A percentile compares a stretch with the other conserved stretches of the same genome.
phyloP scores from a whole-genome alignment of 2,113 vertebrate species.

The Deroptyus accipitrinus region DNA sequence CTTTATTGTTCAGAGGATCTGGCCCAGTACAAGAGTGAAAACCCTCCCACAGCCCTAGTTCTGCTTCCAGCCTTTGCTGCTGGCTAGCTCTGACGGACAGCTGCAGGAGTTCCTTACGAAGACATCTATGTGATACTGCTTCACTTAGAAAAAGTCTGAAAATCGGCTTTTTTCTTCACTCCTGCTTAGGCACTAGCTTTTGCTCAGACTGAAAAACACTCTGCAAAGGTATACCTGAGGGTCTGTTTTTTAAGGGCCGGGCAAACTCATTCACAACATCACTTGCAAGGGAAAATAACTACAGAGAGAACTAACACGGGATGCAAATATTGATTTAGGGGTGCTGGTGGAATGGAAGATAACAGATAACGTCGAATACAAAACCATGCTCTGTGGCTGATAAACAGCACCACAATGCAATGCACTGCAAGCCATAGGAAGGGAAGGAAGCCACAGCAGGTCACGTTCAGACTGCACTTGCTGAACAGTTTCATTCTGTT shows the following conservation, averaged over 20 bases:
- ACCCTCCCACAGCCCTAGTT: not conserved
- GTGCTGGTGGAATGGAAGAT: not conserved
- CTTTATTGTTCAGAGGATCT: not conserved
- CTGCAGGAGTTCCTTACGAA: not conserved
- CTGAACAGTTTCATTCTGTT: not conserved
- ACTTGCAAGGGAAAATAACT: not conserved
- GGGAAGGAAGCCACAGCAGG: not conserved
- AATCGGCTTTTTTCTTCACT: not conserved
- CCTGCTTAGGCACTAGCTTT: not conserved
- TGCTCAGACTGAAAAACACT: not conserved
- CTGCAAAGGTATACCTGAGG: not conserved
- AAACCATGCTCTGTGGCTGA: not conserved
- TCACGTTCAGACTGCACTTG: not conserved
- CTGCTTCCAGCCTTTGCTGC: slow-evolving; percentile 7
- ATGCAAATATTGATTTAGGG: not conserved
- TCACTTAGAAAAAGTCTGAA: not conserved
- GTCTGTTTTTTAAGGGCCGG: not conserved
- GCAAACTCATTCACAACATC: not conserved
- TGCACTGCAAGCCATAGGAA: not conserved
- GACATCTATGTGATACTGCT: not conserved
- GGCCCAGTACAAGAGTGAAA: not conserved
- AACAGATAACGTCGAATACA: not conserved
- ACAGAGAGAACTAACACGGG: not conserved
- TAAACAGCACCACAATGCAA: not conserved
- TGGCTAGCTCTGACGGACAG: not conserved